Evolutionary conservation across 2,797 vertebrate genomes (phyloP).

Genomic region (Rhinogobio ventralis): DNA sequence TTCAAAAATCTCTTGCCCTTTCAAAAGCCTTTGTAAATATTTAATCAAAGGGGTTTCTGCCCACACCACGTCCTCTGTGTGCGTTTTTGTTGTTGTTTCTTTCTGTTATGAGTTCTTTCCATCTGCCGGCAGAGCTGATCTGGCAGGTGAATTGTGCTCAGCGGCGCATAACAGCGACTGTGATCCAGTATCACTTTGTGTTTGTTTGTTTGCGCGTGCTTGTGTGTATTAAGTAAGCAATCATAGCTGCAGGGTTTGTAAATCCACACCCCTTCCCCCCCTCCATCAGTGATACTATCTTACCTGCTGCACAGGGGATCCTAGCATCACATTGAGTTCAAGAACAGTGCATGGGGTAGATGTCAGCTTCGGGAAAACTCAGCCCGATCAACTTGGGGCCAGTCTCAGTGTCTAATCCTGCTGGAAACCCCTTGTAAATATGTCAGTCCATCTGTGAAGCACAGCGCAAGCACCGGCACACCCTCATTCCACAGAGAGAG

Average conservation of each 20-base stretch:
- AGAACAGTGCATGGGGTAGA: slow-evolving; percentile 16
- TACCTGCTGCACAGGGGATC: slow-evolving; percentile 39
- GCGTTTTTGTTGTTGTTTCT: slow-evolving; percentile 56
- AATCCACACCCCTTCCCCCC: not conserved
- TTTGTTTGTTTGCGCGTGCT: slow-evolving; percentile 11
- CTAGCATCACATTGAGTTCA: slow-evolving; percentile 7
- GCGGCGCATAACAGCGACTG: not conserved
- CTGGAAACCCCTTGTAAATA: slow-evolving; percentile 40
- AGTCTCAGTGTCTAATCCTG: slow-evolving; percentile 26
- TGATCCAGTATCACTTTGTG: slow-evolving; percentile 19
- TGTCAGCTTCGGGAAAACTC: slow-evolving; percentile 32
- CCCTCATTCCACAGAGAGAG: slow-evolving; percentile 26
- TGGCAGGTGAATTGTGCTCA: slow-evolving; percentile 9
- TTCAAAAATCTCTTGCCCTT: slow-evolving; percentile 69
- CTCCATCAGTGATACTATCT: not conserved
- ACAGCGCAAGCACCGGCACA: slow-evolving; percentile 29
- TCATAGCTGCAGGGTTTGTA: slow-evolving; percentile 29
- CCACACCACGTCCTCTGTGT: slow-evolving; percentile 47
- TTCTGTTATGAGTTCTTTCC: slow-evolving; percentile 21
- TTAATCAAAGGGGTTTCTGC: slow-evolving; percentile 71
- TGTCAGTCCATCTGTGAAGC: slow-evolving; percentile 49
- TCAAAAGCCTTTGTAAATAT: slow-evolving; percentile 73
- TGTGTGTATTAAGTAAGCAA: slow-evolving; percentile 38
- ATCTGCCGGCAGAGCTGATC: not conserved
- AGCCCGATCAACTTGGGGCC: slow-evolving; percentile 18